These are phyloP conservation scores for Exephanes ischioxanthus DNA, from an alignment of 2,888 invertebrate species.

Conservation along the genomic window DNA sequence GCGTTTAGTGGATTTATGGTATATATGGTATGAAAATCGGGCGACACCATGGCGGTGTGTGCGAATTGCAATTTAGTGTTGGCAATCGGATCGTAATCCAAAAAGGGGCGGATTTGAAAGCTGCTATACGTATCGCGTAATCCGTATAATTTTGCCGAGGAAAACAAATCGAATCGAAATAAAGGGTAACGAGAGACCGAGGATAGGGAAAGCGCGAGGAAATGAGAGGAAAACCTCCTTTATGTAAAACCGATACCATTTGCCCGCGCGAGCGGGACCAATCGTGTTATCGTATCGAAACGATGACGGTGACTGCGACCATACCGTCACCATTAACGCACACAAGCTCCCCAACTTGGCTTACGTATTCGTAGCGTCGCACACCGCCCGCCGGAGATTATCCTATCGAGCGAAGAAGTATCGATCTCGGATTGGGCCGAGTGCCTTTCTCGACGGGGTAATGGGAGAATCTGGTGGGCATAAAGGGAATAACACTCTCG, in stretches of 20 bases:
- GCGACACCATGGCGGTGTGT: neutral
- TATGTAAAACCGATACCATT: slow-evolving; percentile 61
- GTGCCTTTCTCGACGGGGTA: slow-evolving; percentile 42
- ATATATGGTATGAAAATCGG: neutral
- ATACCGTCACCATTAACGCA: slow-evolving; percentile 46
- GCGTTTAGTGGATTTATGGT: neutral
- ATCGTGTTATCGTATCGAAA: slow-evolving; percentile 21
- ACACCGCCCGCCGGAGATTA: slow-evolving; percentile 49
- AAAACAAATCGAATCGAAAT: slow-evolving; percentile 31
- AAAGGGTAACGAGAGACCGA: slow-evolving; percentile 29
- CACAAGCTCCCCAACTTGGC: slow-evolving; percentile 41
- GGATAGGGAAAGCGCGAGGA: neutral
- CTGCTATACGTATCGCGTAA: slow-evolving; percentile 12
- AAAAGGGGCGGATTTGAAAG: neutral
- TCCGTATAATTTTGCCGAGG: slow-evolving; percentile 25
- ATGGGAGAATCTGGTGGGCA: slow-evolving; percentile 55
- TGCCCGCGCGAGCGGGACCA: slow-evolving; percentile 39
- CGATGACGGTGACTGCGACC: slow-evolving; percentile 23
- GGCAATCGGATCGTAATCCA: slow-evolving; percentile 28
- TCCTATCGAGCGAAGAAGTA: slow-evolving; percentile 61
- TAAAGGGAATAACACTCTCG: slow-evolving; percentile 33
- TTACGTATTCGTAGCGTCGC: slow-evolving; percentile 45
- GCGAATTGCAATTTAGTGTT: slow-evolving; percentile 22
- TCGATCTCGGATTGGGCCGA: slow-evolving; percentile 59
- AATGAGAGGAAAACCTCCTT: slow-evolving; percentile 28